Evolutionary conservation across 2,113 vertebrate genomes (phyloP).

Genomic region (Micronycteris hirsuta): DNA sequence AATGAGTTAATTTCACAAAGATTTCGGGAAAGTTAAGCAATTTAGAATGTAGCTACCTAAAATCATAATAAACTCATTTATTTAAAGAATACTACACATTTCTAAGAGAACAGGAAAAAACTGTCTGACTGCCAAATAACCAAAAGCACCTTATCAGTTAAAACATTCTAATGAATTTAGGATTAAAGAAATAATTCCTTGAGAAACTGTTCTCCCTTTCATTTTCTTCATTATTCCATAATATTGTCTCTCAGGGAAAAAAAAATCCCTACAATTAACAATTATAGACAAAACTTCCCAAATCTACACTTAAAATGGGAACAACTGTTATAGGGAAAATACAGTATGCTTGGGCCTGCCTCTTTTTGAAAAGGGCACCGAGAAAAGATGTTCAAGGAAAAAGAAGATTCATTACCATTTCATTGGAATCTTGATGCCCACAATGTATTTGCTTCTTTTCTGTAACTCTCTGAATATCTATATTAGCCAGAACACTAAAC

Average conservation of each 20-base stretch:
- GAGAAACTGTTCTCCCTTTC: background rate
- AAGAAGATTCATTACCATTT: background rate
- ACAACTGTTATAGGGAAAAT: background rate
- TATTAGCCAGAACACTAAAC: background rate
- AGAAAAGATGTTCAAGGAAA: background rate
- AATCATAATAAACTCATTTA: background rate
- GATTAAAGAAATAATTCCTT: background rate
- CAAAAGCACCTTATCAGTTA: background rate
- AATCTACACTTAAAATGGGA: background rate
- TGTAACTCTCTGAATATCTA: background rate
- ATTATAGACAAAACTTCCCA: background rate
- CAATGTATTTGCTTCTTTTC: background rate
- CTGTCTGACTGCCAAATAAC: background rate
- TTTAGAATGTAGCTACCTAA: background rate
- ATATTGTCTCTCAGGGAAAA: background rate
- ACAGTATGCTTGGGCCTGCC: background rate
- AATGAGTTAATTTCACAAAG: background rate
- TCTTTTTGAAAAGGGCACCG: background rate
- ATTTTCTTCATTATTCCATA: background rate
- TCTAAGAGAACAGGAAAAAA: background rate
- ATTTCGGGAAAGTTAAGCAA: background rate
- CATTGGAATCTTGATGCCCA: background rate
- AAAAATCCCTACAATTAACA: background rate
- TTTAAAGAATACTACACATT: background rate
- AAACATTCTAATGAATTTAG: background rate